These are phyloP conservation scores for Thunnus maccoyii DNA, from an alignment of 2,113 vertebrate genomes.

Conservation along the genomic window DNA sequence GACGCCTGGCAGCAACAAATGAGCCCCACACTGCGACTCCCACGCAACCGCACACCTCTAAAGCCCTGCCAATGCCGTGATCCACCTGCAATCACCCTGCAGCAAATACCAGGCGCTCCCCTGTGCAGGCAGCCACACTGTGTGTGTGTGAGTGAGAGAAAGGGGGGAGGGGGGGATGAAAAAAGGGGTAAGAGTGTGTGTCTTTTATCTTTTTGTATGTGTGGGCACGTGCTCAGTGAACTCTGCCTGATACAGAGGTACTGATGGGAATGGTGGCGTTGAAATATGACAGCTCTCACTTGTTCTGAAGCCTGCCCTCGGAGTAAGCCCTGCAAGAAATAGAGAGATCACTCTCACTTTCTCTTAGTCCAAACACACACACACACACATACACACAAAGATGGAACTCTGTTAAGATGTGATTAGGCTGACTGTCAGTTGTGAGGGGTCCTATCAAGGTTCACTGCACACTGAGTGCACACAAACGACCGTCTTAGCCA, in stretches of 20 bases:
- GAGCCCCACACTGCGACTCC: slow-evolving; percentile 62
- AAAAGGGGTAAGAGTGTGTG: slow-evolving; percentile 24
- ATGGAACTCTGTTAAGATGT: slow-evolving; percentile 77
- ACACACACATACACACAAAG: slow-evolving; percentile 33
- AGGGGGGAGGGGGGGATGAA: background rate
- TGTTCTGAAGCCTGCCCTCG: slow-evolving; percentile 66
- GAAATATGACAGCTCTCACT: slow-evolving; percentile 77
- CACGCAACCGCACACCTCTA: slow-evolving; percentile 56
- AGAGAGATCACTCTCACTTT: slow-evolving; percentile 74
- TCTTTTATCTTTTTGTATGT: slow-evolving; percentile 51
- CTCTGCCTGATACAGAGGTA: slow-evolving; percentile 52
- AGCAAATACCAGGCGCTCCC: slow-evolving; percentile 66
- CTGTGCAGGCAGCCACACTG: slow-evolving; percentile 24
- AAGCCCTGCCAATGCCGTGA: slow-evolving; percentile 68
- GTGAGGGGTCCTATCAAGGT: slow-evolving; percentile 73
- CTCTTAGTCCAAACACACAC: slow-evolving; percentile 14
- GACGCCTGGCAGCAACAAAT: slow-evolving; percentile 78
- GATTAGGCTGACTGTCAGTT: slow-evolving; percentile 81
- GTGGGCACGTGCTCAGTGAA: slow-evolving; percentile 57
- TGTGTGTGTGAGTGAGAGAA: background rate
- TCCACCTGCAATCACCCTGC: slow-evolving; percentile 69
- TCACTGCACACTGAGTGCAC: slow-evolving; percentile 58
- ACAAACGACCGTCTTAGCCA: slow-evolving; percentile 64
- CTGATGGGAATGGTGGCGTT: slow-evolving; percentile 65
- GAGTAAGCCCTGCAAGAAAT: slow-evolving; percentile 68